A percentile compares a stretch with the other conserved stretches of the same genome.
Conservation (phyloP, 1,140 invertebrate genomes). For the Hycleus cichorii region DNA sequence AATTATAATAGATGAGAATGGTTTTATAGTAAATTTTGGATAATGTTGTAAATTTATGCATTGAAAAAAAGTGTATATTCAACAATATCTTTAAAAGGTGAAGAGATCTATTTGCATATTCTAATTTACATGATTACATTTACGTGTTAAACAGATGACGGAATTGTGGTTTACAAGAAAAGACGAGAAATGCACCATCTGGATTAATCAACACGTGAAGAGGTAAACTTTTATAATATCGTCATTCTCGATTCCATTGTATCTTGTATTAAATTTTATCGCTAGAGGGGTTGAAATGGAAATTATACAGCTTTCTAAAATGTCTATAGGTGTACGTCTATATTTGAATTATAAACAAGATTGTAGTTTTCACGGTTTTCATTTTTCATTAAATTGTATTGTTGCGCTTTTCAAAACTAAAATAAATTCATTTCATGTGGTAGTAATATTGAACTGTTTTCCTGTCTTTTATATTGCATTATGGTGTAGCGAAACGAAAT, state of each 20-base stretch:
- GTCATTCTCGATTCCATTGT: constrained; percentile 10
- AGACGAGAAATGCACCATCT: constrained; percentile 23
- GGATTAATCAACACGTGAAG: constrained; percentile 30
- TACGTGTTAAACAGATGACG: constrained; percentile 32
- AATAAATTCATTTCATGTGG: too few species aligned
- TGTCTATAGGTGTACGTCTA: too few species aligned
- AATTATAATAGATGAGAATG: neutral
- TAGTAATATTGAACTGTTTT: too few species aligned
- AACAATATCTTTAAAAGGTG: constrained; percentile 11
- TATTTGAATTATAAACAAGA: too few species aligned
- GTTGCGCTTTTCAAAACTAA: too few species aligned
- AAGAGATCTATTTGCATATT: constrained; percentile 31
- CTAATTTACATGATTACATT: constrained; percentile 36
- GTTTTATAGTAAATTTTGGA: neutral
- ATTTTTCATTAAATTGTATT: too few species aligned
- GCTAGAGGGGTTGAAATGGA: too few species aligned
- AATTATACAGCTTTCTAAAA: too few species aligned
- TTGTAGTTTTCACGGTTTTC: too few species aligned
- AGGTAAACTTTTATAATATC: constrained; percentile 19
- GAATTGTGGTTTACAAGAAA: constrained; percentile 23
- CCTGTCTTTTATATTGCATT: too few species aligned
- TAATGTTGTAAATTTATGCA: neutral
- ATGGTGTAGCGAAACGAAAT: too few species aligned
- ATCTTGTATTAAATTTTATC: constrained; percentile 13
- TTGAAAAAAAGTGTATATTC: neutral